A percentile compares a stretch with the other conserved stretches of the same genome.
Evolutionary conservation across 1,140 invertebrate genomes (phyloP).

Genomic region (Cyclina sinensis): DNA sequence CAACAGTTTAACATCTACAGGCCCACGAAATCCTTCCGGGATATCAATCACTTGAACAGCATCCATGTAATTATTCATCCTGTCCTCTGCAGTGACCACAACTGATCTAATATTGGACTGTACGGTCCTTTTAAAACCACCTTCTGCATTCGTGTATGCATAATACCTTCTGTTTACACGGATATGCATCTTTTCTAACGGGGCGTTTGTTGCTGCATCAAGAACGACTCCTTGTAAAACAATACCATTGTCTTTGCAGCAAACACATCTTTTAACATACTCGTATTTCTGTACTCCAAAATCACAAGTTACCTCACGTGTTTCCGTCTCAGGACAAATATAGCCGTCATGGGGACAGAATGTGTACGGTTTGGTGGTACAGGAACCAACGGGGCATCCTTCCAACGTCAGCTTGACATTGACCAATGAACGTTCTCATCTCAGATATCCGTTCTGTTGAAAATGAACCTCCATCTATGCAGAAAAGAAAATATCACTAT

Average conservation of each 20-base stretch:
- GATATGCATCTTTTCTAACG: neutral
- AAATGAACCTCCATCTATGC: too few species aligned
- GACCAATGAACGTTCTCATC: conserved; percentile 26
- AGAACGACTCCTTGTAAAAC: neutral
- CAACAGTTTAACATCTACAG: neutral
- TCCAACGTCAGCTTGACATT: conserved; percentile 32
- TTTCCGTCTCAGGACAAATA: too few species aligned
- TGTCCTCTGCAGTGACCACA: neutral
- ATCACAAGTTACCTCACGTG: too few species aligned
- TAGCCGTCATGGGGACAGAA: too few species aligned
- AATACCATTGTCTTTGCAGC: conserved; percentile 21
- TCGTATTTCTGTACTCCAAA: neutral
- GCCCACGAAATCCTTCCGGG: neutral
- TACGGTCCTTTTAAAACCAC: neutral
- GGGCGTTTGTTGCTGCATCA: neutral
- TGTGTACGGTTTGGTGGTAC: too few species aligned
- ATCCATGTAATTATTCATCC: neutral
- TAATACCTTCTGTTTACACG: neutral
- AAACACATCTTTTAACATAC: conserved; percentile 20
- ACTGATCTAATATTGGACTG: neutral
- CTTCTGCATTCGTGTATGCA: neutral
- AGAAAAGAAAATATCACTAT: too few species aligned
- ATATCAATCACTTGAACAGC: conserved; percentile 20
- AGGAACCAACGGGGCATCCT: too few species aligned
- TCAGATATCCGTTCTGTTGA: neutral